phyloP scores from a whole-genome alignment of 2,113 vertebrate genomes.

The Cardinalis cardinalis region DNA sequence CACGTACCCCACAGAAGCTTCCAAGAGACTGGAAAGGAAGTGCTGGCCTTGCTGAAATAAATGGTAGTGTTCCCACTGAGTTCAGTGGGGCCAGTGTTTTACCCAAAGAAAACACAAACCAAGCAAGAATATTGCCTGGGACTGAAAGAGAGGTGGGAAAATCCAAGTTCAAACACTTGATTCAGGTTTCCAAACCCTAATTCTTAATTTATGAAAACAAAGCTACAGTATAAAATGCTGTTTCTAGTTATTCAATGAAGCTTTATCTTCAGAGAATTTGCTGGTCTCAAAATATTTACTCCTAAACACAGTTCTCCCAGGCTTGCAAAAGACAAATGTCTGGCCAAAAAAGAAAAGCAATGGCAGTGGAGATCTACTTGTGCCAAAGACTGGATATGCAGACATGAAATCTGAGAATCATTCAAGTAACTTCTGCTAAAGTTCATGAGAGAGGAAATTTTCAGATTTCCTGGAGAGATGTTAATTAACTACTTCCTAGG shows the following conservation, averaged over 20 bases:
- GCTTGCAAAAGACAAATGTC: not conserved
- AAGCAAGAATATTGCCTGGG: not conserved
- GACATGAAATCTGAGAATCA: not conserved
- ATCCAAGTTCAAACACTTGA: not conserved
- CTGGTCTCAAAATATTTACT: not conserved
- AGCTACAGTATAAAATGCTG: not conserved
- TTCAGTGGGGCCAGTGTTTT: not conserved
- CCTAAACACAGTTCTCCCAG: not conserved
- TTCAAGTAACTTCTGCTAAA: not conserved
- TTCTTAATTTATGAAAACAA: not conserved
- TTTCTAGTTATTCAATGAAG: not conserved
- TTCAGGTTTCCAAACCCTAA: not conserved
- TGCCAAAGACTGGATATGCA: not conserved
- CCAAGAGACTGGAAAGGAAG: not conserved
- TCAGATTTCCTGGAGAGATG: not conserved
- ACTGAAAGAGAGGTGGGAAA: not conserved
- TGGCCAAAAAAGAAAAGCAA: not conserved
- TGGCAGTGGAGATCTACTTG: not conserved
- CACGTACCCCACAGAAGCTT: not conserved
- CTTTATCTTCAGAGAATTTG: not conserved
- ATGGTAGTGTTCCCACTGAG: not conserved
- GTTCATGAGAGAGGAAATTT: not conserved
- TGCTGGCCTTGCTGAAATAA: not conserved
- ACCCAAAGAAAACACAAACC: not conserved
- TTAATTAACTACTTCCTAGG: conserved; percentile 22